Percentiles rank a stretch among this genome's conserved stretches.
Evolutionary conservation across 2,113 vertebrate species (phyloP).

Genomic region (Charina bottae): DNA sequence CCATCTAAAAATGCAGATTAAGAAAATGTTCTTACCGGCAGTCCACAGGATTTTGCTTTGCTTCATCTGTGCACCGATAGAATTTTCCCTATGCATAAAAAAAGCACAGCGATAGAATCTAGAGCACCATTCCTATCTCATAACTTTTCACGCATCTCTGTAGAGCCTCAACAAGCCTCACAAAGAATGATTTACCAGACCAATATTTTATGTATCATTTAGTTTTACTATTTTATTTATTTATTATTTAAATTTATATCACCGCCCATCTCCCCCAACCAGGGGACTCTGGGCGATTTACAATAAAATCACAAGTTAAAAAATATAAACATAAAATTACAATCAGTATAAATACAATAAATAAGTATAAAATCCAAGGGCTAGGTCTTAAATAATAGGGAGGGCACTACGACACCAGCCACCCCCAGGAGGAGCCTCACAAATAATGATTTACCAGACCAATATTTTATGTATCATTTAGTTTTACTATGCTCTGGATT

Average conservation of each 20-base stretch:
- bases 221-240: neutral
- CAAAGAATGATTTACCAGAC: neutral
- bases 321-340: too few relatives aligned
- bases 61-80: conserved; percentile 96
- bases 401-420: too few relatives aligned
- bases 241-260: too few relatives aligned
- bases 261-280: too few relatives aligned
- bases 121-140: neutral
- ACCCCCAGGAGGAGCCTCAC: too few relatives aligned
- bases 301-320: too few relatives aligned
- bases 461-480: neutral
- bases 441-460: neutral
- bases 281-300: too few relatives aligned
- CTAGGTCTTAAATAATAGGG: too few relatives aligned
- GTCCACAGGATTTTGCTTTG: conserved; percentile 89
- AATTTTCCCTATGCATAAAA: conserved; percentile 88
- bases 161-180: neutral
- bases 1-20: conserved; percentile 3
- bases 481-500: neutral
- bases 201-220: neutral
- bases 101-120: conserved; percentile 52
- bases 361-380: too few relatives aligned
- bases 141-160: neutral
- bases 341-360: too few relatives aligned
- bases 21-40: conserved; percentile 84